Percentiles rank a stretch among this genome's conserved stretches.
Evolutionary conservation across 2,113 vertebrate species (phyloP).

Genomic region (Colinus virginianus): DNA sequence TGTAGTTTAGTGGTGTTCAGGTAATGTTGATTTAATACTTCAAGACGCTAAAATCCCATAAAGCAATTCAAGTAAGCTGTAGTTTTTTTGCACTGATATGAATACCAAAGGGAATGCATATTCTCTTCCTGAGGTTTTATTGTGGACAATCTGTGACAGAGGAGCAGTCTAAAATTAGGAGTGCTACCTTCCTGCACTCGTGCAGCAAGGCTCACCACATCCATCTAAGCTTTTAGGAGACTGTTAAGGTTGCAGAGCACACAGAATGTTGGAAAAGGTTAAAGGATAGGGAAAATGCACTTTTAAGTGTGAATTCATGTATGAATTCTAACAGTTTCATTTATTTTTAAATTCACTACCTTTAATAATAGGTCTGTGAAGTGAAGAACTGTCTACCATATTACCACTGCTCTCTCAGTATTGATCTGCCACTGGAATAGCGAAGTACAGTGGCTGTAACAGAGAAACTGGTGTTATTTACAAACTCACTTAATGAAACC

Average conservation of each 20-base stretch:
- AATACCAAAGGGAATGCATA: neutral
- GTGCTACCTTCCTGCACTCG: neutral
- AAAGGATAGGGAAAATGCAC: neutral
- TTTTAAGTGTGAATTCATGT: neutral
- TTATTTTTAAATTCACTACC: neutral
- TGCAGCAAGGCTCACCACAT: neutral
- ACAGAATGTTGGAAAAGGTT: neutral
- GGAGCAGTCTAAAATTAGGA: neutral
- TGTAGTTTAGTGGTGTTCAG: neutral
- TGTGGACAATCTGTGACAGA: neutral
- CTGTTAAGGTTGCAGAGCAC: neutral
- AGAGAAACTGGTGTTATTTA: neutral
- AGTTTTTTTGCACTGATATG: neutral
- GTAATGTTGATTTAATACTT: neutral
- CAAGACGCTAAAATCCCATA: neutral
- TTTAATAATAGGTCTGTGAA: neutral
- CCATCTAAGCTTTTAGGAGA: neutral
- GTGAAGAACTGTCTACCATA: neutral
- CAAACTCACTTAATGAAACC: neutral
- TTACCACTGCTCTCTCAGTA: neutral
- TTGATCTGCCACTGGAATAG: accelerated
- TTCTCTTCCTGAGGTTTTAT: neutral
- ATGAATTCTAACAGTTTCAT: neutral
- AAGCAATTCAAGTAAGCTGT: neutral
- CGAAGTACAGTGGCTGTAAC: neutral